Conservation (phyloP, 2,113 vertebrate genomes). For the Proterorhinus semilunaris region DNA sequence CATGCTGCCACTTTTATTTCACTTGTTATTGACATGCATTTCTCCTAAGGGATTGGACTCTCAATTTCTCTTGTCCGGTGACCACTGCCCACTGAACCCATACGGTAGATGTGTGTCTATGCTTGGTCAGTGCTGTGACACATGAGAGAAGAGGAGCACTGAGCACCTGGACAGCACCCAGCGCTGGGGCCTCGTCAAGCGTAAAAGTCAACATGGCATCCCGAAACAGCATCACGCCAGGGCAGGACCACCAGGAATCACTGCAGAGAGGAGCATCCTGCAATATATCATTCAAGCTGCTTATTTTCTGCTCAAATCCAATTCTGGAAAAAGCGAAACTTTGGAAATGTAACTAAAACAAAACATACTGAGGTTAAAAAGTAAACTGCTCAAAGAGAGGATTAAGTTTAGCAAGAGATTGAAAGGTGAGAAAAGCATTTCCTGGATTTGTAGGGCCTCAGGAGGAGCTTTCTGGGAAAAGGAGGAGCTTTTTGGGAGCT, state of each 20-base stretch:
- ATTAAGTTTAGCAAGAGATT: no score
- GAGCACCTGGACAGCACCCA: conserved; percentile 44
- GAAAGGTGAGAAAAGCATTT: no score
- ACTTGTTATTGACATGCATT: not conserved
- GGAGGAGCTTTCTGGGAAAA: no score
- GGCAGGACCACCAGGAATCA: conserved; percentile 28
- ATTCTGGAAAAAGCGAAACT: not conserved
- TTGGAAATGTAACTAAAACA: not conserved
- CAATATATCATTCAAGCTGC: not conserved
- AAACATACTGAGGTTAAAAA: not conserved
- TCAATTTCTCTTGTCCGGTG: not conserved
- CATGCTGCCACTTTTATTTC: not conserved
- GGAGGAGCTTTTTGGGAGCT: no score
- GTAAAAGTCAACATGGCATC: conserved; percentile 60
- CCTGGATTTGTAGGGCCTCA: no score
- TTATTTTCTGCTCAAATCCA: not conserved
- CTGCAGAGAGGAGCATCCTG: conserved; percentile 25
- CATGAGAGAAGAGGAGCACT: conserved; percentile 29
- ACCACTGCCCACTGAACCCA: not conserved
- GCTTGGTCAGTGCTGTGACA: conserved; percentile 26
- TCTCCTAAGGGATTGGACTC: not conserved
- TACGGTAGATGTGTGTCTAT: not conserved
- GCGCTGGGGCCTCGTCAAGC: conserved; percentile 44
- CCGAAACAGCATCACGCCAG: conserved; percentile 30
- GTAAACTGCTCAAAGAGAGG: no score